These are phyloP conservation scores for Crossocerus cetratus DNA, from an alignment of 2,888 invertebrate species.

Conservation along the genomic window DNA sequence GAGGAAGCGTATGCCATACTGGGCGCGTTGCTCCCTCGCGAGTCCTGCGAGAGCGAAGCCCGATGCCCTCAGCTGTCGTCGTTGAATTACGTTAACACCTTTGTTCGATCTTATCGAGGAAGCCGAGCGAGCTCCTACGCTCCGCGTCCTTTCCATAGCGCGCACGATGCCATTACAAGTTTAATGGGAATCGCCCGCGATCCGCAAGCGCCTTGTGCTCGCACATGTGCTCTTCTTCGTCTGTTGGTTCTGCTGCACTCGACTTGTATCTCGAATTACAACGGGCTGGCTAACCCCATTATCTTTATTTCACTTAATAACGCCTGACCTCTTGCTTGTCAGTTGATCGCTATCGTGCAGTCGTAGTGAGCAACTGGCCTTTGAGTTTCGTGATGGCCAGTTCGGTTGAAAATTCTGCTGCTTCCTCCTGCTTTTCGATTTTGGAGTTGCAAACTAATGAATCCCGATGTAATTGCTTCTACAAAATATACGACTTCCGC, in stretches of 20 bases:
- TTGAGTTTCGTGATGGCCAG: conserved; percentile 33
- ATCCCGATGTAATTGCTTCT: too few relatives aligned
- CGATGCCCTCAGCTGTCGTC: conserved; percentile 59
- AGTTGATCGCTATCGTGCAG: conserved; percentile 28
- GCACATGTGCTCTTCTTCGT: conserved; percentile 3
- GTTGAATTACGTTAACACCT: conserved; percentile 65
- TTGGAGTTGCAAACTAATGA: too few relatives aligned
- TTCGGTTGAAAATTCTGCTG: background rate
- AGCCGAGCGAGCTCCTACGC: conserved; percentile 46
- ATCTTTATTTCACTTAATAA: conserved; percentile 58
- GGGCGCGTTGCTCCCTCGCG: conserved; percentile 11
- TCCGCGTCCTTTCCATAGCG: conserved; percentile 35
- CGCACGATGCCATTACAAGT: conserved; percentile 53
- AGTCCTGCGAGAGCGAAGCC: conserved; percentile 29
- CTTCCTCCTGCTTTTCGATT: too few relatives aligned
- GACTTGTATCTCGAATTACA: too few relatives aligned
- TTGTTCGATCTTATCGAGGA: conserved; percentile 67
- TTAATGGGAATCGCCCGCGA: conserved; percentile 57
- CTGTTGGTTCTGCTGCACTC: conserved; percentile 24
- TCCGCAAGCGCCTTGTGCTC: conserved; percentile 30
- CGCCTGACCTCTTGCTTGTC: conserved; percentile 29
- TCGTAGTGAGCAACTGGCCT: conserved; percentile 19
- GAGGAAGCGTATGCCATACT: conserved; percentile 56
- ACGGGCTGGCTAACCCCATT: conserved; percentile 11
- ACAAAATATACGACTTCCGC: too few relatives aligned